Conservation (phyloP, 92 coral and sea anemone genomes). For the Palythoa grandiflora region DNA sequence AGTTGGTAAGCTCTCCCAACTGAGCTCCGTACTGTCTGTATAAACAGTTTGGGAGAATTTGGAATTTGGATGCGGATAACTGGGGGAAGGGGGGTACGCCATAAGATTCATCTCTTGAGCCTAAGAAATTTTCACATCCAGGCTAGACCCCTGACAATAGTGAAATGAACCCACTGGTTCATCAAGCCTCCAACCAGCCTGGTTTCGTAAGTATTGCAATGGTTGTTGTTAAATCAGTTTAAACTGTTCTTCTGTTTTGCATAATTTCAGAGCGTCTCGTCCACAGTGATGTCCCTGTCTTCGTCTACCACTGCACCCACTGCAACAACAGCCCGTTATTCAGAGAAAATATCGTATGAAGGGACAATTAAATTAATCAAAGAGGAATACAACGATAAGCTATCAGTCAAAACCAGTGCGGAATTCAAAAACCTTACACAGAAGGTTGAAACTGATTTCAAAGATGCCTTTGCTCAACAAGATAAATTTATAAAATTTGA, state of each 20-base stretch:
- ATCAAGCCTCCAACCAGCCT: too few species aligned
- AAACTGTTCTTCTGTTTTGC: not conserved
- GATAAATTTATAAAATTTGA: not conserved
- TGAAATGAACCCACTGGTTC: too few species aligned
- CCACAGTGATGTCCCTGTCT: not conserved
- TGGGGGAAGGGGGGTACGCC: too few species aligned
- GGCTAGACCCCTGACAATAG: too few species aligned
- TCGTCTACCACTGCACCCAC: not conserved
- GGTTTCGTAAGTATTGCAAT: too few species aligned
- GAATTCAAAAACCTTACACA: not conserved
- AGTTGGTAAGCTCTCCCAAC: too few species aligned
- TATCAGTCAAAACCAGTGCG: not conserved
- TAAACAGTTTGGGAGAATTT: too few species aligned
- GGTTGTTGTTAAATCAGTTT: too few species aligned
- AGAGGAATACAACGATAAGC: not conserved
- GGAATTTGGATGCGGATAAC: too few species aligned
- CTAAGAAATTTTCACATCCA: too few species aligned
- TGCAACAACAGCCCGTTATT: not conserved
- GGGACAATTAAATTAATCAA: not conserved
- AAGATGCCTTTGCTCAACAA: not conserved
- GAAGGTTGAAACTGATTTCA: not conserved
- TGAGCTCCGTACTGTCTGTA: too few species aligned
- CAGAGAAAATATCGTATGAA: not conserved
- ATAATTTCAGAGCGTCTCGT: not conserved
- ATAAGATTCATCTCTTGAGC: too few species aligned